Evolutionary conservation across 2,888 invertebrate genomes (phyloP).

Genomic region (Cephus spinipes): DNA sequence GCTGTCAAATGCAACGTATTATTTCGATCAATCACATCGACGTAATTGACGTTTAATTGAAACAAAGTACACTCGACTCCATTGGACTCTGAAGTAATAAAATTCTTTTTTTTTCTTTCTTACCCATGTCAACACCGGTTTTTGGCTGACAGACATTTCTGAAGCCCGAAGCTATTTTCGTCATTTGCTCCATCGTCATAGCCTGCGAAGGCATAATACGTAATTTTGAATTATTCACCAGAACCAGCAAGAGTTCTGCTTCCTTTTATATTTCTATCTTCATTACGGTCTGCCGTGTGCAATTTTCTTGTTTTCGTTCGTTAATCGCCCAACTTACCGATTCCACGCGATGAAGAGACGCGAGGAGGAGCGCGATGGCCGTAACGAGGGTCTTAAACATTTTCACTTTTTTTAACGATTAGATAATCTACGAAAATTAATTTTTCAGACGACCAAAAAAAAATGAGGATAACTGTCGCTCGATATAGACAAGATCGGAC

Average conservation of each 20-base stretch:
- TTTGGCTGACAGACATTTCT: slow-evolving; percentile 76
- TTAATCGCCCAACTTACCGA: neutral
- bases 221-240: neutral
- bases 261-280: neutral
- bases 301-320: neutral
- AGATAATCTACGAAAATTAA: neutral
- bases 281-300: neutral
- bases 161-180: slow-evolving; percentile 73
- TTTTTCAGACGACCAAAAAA: neutral
- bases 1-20: slow-evolving; percentile 51
- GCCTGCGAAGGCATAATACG: slow-evolving; percentile 30
- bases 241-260: neutral
- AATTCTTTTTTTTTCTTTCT: slow-evolving; percentile 31
- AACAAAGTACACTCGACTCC: neutral
- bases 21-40: neutral
- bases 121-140: slow-evolving; percentile 72
- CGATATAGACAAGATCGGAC: neutral
- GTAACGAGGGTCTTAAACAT: neutral
- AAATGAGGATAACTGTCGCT: neutral
- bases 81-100: slow-evolving; percentile 18
- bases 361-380: neutral
- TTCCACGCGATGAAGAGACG: neutral
- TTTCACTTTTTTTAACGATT: neutral
- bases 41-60: neutral
- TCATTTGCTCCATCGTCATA: slow-evolving; percentile 71